phyloP scores from a whole-genome alignment of 2,797 vertebrate genomes.

The Tolypeutes matacus region DNA sequence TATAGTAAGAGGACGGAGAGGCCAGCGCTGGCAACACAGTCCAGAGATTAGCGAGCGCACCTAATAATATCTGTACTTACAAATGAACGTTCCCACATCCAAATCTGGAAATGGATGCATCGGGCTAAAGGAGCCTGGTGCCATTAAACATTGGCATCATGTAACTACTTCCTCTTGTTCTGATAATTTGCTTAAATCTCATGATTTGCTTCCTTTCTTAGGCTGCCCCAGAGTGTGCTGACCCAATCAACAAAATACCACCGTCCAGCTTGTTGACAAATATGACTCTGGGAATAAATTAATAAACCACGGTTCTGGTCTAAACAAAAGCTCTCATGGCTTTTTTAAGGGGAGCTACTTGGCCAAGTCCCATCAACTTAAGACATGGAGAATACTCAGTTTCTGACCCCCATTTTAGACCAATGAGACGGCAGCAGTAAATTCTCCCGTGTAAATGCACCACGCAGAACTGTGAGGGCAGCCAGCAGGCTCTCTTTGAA shows the following conservation, averaged over 20 bases:
- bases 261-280: neutral
- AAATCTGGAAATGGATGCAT: neutral
- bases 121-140: neutral
- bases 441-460: neutral
- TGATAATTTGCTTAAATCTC: neutral
- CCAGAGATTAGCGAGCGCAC: neutral
- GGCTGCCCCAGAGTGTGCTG: neutral
- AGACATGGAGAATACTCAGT: neutral
- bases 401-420: neutral
- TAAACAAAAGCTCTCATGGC: conserved; percentile 25
- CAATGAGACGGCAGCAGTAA: neutral
- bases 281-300: conserved; percentile 36
- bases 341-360: conserved; percentile 36
- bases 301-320: neutral
- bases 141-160: neutral
- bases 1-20: neutral
- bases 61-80: neutral
- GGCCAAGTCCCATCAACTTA: conserved; percentile 11
- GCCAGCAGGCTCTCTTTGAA: neutral
- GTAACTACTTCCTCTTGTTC: neutral
- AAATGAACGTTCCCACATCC: neutral
- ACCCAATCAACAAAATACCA: conserved; percentile 1
- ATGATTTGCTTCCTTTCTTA: conserved; percentile 28
- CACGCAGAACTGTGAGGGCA: neutral
- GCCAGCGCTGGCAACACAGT: neutral